Evolutionary conservation across 2,113 vertebrate species (phyloP).

Genomic region (Ovis canadensis): DNA sequence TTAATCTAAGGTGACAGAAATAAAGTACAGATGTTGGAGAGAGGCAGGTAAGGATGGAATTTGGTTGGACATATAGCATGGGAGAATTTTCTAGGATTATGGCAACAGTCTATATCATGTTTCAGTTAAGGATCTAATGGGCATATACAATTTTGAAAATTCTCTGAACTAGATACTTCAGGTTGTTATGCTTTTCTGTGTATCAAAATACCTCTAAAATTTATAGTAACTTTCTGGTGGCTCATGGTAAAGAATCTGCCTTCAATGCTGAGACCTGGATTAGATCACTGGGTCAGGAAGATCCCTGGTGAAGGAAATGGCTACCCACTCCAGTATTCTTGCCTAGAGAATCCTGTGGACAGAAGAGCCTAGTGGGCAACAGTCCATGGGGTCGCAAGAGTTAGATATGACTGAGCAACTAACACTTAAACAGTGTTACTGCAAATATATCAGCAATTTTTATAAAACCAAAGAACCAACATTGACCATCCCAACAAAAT

Average conservation of each 20-base stretch:
- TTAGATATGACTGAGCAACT: background rate
- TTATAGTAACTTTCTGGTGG: background rate
- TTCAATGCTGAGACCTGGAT: background rate
- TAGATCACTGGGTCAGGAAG: background rate
- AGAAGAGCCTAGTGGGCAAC: background rate
- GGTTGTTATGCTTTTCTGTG: background rate
- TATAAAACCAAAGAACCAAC: background rate
- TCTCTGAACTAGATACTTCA: background rate
- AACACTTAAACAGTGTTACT: background rate
- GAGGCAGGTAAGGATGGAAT: background rate
- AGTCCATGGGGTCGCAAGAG: background rate
- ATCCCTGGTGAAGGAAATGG: background rate
- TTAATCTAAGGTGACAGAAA: background rate
- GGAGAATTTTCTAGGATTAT: background rate
- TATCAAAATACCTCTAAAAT: background rate
- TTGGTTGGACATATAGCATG: background rate
- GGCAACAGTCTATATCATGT: background rate
- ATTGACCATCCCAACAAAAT: background rate
- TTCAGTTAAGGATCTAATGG: background rate
- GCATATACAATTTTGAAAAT: background rate
- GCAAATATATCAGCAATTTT: background rate
- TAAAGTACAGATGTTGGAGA: background rate
- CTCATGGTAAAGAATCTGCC: background rate
- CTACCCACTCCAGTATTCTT: background rate
- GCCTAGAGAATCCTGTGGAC: background rate